phyloP scores from a whole-genome alignment of 1,140 invertebrate species.

The Ericerus pela region DNA sequence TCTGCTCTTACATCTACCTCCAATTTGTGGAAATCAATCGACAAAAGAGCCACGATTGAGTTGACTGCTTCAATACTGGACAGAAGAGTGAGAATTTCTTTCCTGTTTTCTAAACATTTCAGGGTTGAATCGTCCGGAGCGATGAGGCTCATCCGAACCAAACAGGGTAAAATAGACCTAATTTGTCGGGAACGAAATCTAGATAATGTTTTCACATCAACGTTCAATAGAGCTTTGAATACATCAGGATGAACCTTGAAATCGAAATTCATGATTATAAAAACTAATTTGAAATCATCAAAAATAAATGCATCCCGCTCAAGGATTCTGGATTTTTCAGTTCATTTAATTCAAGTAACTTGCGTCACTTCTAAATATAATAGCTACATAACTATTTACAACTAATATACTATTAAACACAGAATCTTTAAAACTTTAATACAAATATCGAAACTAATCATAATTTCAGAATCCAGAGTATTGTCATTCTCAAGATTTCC shows the following conservation, averaged over 20 bases:
- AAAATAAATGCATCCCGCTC: no score
- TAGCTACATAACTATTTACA: no score
- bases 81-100: slow-evolving; percentile 72
- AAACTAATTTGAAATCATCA: no score
- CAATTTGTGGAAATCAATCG: slow-evolving; percentile 84
- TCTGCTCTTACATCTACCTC: slow-evolving; percentile 89
- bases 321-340: no score
- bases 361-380: no score
- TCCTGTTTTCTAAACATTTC: slow-evolving; percentile 65
- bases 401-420: no score
- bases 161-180: slow-evolving; percentile 74
- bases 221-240: slow-evolving; percentile 62
- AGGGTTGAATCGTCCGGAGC: slow-evolving; percentile 70
- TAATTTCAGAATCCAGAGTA: no score
- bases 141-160: slow-evolving; percentile 84
- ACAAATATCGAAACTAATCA: no score
- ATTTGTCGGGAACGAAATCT: slow-evolving; percentile 54
- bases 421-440: no score
- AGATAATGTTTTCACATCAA: slow-evolving; percentile 55
- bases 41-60: slow-evolving; percentile 79
- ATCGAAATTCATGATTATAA: slow-evolving; percentile 18
- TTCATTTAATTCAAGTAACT: no score
- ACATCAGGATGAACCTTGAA: slow-evolving; percentile 41
- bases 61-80: slow-evolving; percentile 88
- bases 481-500: no score